Conservation (phyloP, 2,113 vertebrate species). For the Lota lota region DNA sequence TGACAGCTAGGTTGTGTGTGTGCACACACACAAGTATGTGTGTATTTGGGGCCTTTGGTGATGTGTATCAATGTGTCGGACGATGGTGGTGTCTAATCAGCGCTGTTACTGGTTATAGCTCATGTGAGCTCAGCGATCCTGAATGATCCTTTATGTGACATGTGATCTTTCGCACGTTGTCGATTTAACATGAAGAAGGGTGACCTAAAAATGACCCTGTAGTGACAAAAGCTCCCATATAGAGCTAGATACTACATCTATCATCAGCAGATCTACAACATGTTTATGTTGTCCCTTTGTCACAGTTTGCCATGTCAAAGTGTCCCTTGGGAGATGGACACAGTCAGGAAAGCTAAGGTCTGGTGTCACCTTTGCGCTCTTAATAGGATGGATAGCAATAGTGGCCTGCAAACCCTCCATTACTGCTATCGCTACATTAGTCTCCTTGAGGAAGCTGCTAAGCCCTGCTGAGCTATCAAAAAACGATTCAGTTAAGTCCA, state of each 20-base stretch:
- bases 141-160: no score
- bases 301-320: slow-evolving; percentile 39
- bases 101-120: no score
- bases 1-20: neutral
- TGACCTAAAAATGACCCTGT: no score
- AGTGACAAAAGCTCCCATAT: no score
- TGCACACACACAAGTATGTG: neutral
- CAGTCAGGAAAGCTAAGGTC: slow-evolving; percentile 44
- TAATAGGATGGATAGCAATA: slow-evolving; percentile 46
- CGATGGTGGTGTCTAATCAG: no score
- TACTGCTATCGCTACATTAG: slow-evolving; percentile 50
- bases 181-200: no score
- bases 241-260: no score
- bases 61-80: neutral
- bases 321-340: slow-evolving; percentile 44
- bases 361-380: slow-evolving; percentile 47
- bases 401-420: slow-evolving; percentile 19
- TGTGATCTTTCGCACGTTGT: no score
- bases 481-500: slow-evolving; percentile 28
- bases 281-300: no score
- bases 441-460: slow-evolving; percentile 36
- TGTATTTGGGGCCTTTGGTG: neutral
- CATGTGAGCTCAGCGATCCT: no score
- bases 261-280: no score
- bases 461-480: slow-evolving; percentile 40